A percentile compares a stretch with the other conserved stretches of the same genome.
phyloP scores from a whole-genome alignment of 2,113 vertebrate genomes.

The Sorex fumeus region DNA sequence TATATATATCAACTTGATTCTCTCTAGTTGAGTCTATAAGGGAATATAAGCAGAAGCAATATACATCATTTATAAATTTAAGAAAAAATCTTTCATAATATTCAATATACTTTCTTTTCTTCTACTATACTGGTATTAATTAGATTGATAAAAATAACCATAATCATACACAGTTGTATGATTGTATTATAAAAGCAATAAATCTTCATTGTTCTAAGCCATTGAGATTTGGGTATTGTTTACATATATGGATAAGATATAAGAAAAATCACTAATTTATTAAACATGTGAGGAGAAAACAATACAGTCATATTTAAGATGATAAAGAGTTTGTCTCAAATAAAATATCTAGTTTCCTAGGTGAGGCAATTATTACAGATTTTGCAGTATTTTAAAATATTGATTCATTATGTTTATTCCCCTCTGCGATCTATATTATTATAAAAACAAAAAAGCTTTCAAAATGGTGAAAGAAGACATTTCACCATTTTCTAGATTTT shows the following conservation, averaged over 20 bases:
- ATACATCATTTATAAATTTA: neutral
- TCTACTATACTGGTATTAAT: neutral
- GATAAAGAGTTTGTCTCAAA: conserved; percentile 24
- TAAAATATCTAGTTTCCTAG: conserved; percentile 12
- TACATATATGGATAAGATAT: neutral
- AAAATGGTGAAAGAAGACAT: conserved; percentile 19
- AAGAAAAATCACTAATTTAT: conserved; percentile 31
- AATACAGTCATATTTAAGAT: conserved; percentile 7
- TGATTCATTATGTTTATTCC: neutral
- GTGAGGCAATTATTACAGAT: neutral
- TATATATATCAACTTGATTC: neutral
- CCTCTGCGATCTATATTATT: neutral
- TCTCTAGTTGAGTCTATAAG: neutral
- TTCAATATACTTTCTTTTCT: neutral
- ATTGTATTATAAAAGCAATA: neutral
- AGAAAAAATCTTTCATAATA: neutral
- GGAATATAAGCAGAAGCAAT: neutral
- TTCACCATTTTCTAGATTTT: neutral
- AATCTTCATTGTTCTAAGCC: neutral
- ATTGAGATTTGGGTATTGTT: neutral
- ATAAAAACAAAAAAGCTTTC: neutral
- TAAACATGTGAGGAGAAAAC: neutral
- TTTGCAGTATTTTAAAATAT: conserved; percentile 24
- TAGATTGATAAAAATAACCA: neutral
- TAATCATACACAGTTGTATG: no score